Percentiles rank a stretch among this genome's conserved stretches.
These are phyloP conservation scores for Poeciliopsis retropinna DNA, from an alignment of 2,113 vertebrate species.

Conservation along the genomic window DNA sequence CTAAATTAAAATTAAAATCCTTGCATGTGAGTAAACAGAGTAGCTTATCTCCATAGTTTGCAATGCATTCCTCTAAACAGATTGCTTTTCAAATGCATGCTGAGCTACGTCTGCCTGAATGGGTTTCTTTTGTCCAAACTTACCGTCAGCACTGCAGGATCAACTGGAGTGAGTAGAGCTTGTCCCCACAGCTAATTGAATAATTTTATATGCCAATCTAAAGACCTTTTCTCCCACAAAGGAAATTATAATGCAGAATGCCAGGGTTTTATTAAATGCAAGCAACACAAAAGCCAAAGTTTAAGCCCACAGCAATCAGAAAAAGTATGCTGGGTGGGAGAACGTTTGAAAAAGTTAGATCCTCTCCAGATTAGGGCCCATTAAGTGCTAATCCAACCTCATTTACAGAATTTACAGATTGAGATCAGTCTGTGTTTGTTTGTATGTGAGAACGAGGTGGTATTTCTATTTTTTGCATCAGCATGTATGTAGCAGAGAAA, in stretches of 20 bases:
- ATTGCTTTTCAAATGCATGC: slow-evolving; percentile 2
- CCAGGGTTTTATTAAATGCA: slow-evolving; percentile 62
- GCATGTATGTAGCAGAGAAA: slow-evolving; percentile 19
- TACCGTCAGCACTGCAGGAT: neutral
- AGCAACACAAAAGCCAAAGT: slow-evolving; percentile 48
- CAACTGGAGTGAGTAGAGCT: slow-evolving; percentile 14
- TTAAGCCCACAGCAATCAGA: slow-evolving; percentile 36
- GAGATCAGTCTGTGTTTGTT: slow-evolving; percentile 45
- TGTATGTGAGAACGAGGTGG: neutral
- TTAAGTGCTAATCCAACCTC: slow-evolving; percentile 77
- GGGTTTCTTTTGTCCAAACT: slow-evolving; percentile 1
- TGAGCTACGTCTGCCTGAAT: neutral
- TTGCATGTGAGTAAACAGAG: slow-evolving; percentile 7
- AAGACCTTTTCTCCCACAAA: slow-evolving; percentile 25
- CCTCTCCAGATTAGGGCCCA: slow-evolving; percentile 69
- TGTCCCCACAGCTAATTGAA: slow-evolving; percentile 3
- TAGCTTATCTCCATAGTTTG: slow-evolving; percentile 11
- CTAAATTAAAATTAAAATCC: neutral
- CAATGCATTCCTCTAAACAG: slow-evolving; percentile 2
- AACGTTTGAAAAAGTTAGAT: slow-evolving; percentile 48
- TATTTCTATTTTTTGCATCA: slow-evolving; percentile 40
- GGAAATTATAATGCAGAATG: slow-evolving; percentile 42
- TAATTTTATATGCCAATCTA: slow-evolving; percentile 47
- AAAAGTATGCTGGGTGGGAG: slow-evolving; percentile 35
- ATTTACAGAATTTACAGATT: slow-evolving; percentile 72